Evolutionary conservation across 1,140 invertebrate species (phyloP), one percentile per base, ranked within the genome.

Genomic region (Belonocnema kinseyi): DNA sequence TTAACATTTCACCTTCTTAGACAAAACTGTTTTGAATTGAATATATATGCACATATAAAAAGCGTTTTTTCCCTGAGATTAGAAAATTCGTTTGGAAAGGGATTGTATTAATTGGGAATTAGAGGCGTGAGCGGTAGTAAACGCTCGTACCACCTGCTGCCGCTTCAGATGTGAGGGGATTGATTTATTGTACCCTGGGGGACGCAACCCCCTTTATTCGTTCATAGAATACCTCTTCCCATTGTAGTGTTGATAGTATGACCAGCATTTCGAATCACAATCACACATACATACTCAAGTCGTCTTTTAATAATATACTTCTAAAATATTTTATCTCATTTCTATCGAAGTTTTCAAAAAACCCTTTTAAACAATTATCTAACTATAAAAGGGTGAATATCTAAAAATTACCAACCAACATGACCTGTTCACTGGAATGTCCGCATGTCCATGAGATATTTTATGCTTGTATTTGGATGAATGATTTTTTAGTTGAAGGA

Each of bases 91-190:
- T 46, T 26, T 66, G 61, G 58, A 51, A 66, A 46, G 66, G 80
- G 84, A 86, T 84, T 82, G 84, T 87, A 89, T 91, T 91, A 91
- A 91, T 91, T 91, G 88, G 86, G 88, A 88, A 91, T 91, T 91
- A 91, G 88, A 89, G 88, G 86, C 85, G 80, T 81, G 86, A 88
- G 86, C 79, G 84, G 85, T 80, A 82, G 85, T 86, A 83, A 84
- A 86, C 82, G 85, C 87, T 85, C 77, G 77, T 87, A 86, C 90
- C 90, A 91, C 90, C 90, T 91, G 90, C 90, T 91, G 88, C 90
- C 83, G 80, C 79, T 77, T 85, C 80, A 80, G 82, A 82, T 83
- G 81, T 80, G 77, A 86, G 85, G 80, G 86, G 86, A 89, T 90
- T 91, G 90, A 91, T 91, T 90, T 91, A 91, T 90, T 82, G 87